A percentile compares a stretch with the other conserved stretches of the same genome.
Conservation (phyloP, 2,113 vertebrate species). For the Seriola aureovittata region DNA sequence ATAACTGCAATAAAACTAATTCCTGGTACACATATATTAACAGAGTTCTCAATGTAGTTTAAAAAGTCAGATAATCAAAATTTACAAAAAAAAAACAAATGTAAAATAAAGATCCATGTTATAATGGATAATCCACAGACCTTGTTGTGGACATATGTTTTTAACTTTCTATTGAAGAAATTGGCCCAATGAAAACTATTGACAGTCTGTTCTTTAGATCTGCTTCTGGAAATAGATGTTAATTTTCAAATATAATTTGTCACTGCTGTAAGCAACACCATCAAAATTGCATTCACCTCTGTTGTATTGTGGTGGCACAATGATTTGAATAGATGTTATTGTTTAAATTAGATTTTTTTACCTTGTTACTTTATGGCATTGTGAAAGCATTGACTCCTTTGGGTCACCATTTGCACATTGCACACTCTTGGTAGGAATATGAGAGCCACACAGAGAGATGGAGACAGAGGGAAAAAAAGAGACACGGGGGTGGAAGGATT, state of each 20-base stretch:
- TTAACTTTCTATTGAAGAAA: not conserved
- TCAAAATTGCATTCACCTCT: not conserved
- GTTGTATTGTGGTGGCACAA: not conserved
- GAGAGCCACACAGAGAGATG: constrained; percentile 26
- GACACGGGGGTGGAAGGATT: constrained; percentile 32
- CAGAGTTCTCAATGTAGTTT: too few species aligned
- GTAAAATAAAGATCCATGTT: not conserved
- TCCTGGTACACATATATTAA: too few species aligned
- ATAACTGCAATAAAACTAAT: too few species aligned
- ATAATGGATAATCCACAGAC: not conserved
- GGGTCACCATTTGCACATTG: constrained; percentile 14
- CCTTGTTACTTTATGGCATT: constrained; percentile 2
- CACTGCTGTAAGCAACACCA: not conserved
- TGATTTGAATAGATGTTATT: not conserved
- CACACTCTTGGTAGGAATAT: constrained; percentile 11
- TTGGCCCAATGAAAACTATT: not conserved
- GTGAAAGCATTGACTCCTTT: not conserved
- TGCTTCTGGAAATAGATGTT: constrained; percentile 18
- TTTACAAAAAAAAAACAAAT: too few species aligned
- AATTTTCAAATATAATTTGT: not conserved
- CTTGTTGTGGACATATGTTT: rapidly evolving
- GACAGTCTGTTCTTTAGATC: not conserved
- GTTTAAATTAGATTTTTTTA: not conserved
- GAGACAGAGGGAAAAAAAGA: constrained; percentile 16
- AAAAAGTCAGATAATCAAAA: too few species aligned